Conservation (phyloP, 2,888 invertebrate genomes). For the Pandemis cinnamomeana region DNA sequence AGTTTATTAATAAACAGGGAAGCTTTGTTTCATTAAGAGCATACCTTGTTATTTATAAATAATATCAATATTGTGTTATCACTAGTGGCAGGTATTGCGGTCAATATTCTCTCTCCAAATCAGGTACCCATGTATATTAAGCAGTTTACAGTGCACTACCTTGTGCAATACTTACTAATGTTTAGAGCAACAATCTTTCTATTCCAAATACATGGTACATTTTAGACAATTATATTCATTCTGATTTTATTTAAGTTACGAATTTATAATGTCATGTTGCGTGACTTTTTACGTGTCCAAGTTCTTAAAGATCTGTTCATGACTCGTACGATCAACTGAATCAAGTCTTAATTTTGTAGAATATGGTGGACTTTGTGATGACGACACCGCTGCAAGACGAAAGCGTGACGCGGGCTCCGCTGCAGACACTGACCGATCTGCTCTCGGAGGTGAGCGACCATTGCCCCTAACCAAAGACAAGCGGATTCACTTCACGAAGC, state of each 20-base stretch:
- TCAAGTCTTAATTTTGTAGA: constrained; percentile 65
- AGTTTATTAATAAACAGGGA: not conserved
- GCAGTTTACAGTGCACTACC: no score
- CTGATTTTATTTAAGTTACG: no score
- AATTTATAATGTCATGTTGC: no score
- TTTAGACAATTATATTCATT: no score
- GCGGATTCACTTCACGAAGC: not conserved
- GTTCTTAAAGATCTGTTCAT: no score
- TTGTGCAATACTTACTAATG: no score
- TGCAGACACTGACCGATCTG: constrained; percentile 89
- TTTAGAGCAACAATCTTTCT: no score
- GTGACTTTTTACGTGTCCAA: no score
- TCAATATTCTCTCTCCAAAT: not conserved
- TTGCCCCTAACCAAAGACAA: not conserved
- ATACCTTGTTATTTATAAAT: no score
- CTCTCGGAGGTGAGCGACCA: constrained; percentile 82
- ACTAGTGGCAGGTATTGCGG: not conserved
- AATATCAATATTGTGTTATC: not conserved
- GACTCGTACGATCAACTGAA: not conserved
- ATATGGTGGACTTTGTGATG: constrained; percentile 90
- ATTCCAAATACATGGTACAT: no score
- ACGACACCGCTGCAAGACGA: constrained; percentile 91
- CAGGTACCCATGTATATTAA: no score
- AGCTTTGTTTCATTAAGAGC: no score
- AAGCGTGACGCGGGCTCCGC: constrained; percentile 88